Evolutionary conservation across 2,113 vertebrate species (phyloP).

Genomic region (Lanius ludovicianus): DNA sequence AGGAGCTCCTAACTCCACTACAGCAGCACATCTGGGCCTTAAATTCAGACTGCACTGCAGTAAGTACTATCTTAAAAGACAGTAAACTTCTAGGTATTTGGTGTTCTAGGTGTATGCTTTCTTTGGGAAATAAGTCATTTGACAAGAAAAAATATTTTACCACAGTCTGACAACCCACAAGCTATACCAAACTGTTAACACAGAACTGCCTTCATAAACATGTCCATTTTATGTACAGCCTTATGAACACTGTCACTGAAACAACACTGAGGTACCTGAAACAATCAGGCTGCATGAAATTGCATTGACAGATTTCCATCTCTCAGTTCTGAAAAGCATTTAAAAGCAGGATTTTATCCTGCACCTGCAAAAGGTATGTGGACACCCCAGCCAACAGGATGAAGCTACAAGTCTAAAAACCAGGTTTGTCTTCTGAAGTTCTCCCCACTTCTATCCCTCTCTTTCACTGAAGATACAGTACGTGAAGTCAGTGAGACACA

Average conservation of each 20-base stretch:
- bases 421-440: not conserved
- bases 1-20: not conserved
- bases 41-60: not conserved
- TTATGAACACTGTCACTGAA: not conserved
- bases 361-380: not conserved
- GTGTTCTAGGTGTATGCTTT: not conserved
- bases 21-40: rapidly evolving
- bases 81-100: not conserved
- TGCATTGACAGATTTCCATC: not conserved
- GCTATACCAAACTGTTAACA: not conserved
- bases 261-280: not conserved
- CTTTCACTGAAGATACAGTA: not conserved
- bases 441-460: not conserved
- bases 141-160: not conserved
- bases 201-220: not conserved
- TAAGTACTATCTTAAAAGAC: not conserved
- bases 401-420: not conserved
- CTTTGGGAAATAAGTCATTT: not conserved
- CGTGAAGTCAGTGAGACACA: not conserved
- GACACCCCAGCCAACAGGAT: not conserved
- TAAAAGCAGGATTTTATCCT: not conserved
- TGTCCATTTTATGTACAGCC: rapidly evolving
- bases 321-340: not conserved
- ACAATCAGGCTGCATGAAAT: not conserved
- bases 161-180: not conserved